Evolutionary conservation across 2,888 invertebrate species (phyloP), one percentile per base, ranked within the genome.

Genomic region (Leuctra nigra): DNA sequence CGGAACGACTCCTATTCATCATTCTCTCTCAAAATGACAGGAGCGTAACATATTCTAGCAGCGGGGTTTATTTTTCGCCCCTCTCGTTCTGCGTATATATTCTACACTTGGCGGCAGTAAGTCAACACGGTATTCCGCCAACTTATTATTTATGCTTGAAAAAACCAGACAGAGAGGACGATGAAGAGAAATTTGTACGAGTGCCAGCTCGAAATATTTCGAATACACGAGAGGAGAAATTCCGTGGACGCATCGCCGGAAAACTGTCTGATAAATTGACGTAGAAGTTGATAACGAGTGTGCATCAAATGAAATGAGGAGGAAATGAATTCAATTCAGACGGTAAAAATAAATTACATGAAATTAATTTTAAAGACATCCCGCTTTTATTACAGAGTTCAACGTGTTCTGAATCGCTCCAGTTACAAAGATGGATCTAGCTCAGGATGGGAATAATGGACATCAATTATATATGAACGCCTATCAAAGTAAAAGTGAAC

Each of bases 81-180:
- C 35, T 18, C 50, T 20, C 35, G 2, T 20, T 33, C 50, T 20
- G 39, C 16, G 18, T 39, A n/a, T 16, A 6, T 7, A 20, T n/a
- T 29, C 33, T n/a, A n/a, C 48, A 25, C 9, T 29, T 38, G 38
- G 38, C 48, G 48, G 48, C 25, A 16, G 25, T 44, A 48, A 50
- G 50, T 50, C 50, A 50, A 50, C 50, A 50, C 50, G 18, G 35
- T n/a, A 35, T 18, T 6, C 35, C 16, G 35, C 50, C 50, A 50
- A 50, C 50, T 50, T 50, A 50, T 50, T 50, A 50, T 50, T 50
- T 20, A 50, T 50, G 50, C 50, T 33, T 35, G 50, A 14, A 50
- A n/a, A 50, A 50, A 50, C n/a, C 50, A 50, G 50, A 18, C 50
- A 50, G 50, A 50, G 50, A 50, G 36, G 22, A 20, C 18, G n/a